A percentile compares a stretch with the other conserved stretches of the same genome.
Evolutionary conservation across 2,888 invertebrate species (phyloP).

Genomic region (Lasius platythorax): DNA sequence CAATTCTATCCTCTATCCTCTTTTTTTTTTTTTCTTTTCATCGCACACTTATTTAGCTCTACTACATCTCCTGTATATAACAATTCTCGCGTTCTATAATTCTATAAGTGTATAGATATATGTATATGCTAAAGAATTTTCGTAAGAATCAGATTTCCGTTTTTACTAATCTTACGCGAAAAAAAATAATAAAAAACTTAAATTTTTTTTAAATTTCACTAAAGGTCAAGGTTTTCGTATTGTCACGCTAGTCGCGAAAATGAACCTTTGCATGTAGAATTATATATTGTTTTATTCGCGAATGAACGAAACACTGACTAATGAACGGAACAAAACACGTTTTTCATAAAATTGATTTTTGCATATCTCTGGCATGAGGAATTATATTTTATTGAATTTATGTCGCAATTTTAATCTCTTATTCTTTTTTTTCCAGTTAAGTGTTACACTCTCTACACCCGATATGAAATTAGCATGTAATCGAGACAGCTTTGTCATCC

Average conservation of each 20-base stretch:
- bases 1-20: not conserved
- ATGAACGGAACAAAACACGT: not conserved
- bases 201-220: not conserved
- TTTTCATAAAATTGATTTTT: not conserved
- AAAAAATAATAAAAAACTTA: not conserved
- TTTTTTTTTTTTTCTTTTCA: not conserved
- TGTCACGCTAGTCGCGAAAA: not conserved
- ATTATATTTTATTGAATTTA: not conserved
- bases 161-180: not conserved
- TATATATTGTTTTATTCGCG: not conserved
- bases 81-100: not conserved
- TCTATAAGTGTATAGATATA: not conserved
- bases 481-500: not conserved
- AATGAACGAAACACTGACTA: not conserved
- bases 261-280: not conserved
- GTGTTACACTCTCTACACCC: not conserved
- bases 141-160: not conserved
- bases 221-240: not conserved
- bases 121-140: not conserved
- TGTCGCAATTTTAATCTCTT: not conserved
- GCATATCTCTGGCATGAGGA: not conserved
- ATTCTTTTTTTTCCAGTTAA: not conserved
- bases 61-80: not conserved
- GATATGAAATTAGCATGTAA: not conserved
- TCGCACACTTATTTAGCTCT: not conserved